Evolutionary conservation across 2,797 vertebrate genomes (phyloP), one percentile per base, ranked within the genome.

Genomic region (Pseudotriccus pelzelni): DNA sequence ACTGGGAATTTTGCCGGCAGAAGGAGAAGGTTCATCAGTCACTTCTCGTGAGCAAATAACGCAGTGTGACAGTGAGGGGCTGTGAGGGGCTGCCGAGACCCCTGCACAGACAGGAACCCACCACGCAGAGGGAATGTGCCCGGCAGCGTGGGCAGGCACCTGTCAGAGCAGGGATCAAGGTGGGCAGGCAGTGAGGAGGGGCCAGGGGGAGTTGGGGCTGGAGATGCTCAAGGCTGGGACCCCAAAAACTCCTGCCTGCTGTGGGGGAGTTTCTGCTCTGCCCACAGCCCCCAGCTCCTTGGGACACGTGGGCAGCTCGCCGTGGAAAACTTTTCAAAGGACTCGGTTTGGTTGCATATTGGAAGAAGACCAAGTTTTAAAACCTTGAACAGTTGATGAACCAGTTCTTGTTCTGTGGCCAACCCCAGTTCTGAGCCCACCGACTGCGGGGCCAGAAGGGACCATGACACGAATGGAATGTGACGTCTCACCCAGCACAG

Each of bases 331-430:
- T 84, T 76, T 58, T 43, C 5, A 4, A 60, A 73, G 84, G 84
- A 22, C 30, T 73, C 2, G 0, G 18, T 39, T 47, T 27, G 43
- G 67, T 15, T 30, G 76, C 25, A 32, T 0, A 0, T 41, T 93
- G 95, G 95, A 96, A 93, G 74, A 58, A 94, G 92, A 23, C 59
- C 95, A 94, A 78, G 73, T 47, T 96, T 82, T 94, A n/a, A 95
- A 92, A 76, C 94, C 90, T 89, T 16, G n/a, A 59, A 52, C 7
- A 4, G 46, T 34, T 62, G 81, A 88, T 39, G 81, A 64, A 93
- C 34, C 43, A 21, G 62, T 69, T 84, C 66, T 72, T 90, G 89
- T 66, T 66, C 68, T 52, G 39, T 1, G 2, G 92, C 88, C 95
- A 95, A 36, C 28, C 44, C 58, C 74, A 53, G 18, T 22, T 27